Base-by-base conservation (phyloP, 2,888 invertebrate species). In the Ochropacha duplaris region DNA sequence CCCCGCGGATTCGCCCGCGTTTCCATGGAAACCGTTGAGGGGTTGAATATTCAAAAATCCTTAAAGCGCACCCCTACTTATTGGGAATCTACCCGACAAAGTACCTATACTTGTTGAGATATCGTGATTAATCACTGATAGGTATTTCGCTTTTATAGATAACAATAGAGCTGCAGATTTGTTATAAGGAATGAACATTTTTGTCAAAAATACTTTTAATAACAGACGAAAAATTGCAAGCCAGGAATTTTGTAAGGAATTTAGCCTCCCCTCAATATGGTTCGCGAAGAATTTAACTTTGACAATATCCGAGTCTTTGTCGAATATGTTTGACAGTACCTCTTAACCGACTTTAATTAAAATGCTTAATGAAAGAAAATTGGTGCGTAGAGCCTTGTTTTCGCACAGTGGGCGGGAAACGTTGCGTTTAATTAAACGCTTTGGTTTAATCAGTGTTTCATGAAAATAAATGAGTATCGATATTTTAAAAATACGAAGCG, bases 321-420 rank as follows among this genome's bases (percentile, higher is more conserved):
- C 36, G 36, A 54, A 31, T 26, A 19, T 50, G 44, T 24, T 22
- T 51, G 55, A 55, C 55, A 58, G 50, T 49, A 14, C 36, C 19
- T 44, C 12, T 52, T 22, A 19, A 34, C 31, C 28, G 19, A 22
- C 31, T 52, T 52, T 59, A 61, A 64, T 66, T 76, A 74, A 76
- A 74, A 58, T 52, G 66, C 61, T 61, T 69, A 65, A 76, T 72
- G 68, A 70, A 70, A 62, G 58, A 62, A 67, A 68, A 62, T 59
- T 56, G 59, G 61, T 56, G 39, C 54, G 57, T 54, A 50, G 51
- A 62, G 55, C 58, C 64, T 69, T 22, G 39, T 1, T 12, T 6
- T 61, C 65, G 55, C 57, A 74, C 68, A 63, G 6, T 22, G 39
- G n/a, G 26, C 19, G 19, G 8, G 28, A 28, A 63, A 52, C 58